Evolutionary conservation across 2,888 invertebrate species (phyloP), one percentile per base, ranked within the genome.

Genomic region (Ormyrus labotus): DNA sequence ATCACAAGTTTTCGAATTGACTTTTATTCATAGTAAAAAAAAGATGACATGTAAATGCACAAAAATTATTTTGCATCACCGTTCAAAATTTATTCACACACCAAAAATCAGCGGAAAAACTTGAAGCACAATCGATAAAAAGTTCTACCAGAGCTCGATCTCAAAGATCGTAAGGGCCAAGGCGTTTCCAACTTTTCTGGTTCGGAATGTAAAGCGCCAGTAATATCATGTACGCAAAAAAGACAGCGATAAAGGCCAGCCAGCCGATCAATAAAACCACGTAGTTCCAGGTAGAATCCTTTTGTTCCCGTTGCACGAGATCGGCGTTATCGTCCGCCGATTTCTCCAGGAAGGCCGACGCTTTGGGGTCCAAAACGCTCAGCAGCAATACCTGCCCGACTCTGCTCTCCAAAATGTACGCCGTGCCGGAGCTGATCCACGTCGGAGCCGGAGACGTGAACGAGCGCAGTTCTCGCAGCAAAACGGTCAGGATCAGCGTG

Each of bases 321-420:
- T 74, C 70, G 85, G 85, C 50, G 86, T 83, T 50, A 68, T 78
- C n/a, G 87, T 86, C 45, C 87, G 77, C 85, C 11, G 84, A 73
- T 2, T 60, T 58, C 64, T 88, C 87, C n/a, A 89, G 83, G 47
- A 79, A 81, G 5, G 88, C 86, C 0, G 87, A 85, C 51, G 82
- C 85, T 77, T 87, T 86, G 2, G 88, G 87, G 73, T 89, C 89
- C 11, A 88, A 82, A 51, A 86, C 84, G 63, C 83, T 86, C 9
- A 88, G n/a, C 48, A 88, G 75, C 48, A 89, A 81, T 64, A 88
- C 72, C 65, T 88, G 87, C 0, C 90, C 89, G 8, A 84, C 19
- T 83, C 82, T 87, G 73, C 87, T 89, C 68, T 80, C 82, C n/a
- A 89, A 78, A 48, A 88, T 82, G 0, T 53, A 45, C 2, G 84